Evolutionary conservation across 2,888 invertebrate species (phyloP).

Genomic region (Apodemia zela): DNA sequence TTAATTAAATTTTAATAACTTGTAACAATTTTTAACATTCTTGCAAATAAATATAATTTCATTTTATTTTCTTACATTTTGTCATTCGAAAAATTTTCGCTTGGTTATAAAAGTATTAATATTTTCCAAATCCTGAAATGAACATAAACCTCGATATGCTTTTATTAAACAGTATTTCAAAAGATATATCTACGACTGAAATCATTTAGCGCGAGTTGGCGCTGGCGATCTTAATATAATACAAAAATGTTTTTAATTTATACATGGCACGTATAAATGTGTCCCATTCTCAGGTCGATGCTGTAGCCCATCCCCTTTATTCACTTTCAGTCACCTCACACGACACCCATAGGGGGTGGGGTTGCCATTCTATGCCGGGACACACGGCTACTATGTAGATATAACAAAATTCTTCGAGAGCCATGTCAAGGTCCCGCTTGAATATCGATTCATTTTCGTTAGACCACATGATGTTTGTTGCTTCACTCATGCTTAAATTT

Average conservation of each 20-base stretch:
- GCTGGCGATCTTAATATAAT: neutral
- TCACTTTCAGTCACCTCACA: conserved; percentile 14
- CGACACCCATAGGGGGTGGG: conserved; percentile 11
- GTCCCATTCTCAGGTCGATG: conserved; percentile 15
- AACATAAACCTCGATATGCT: neutral
- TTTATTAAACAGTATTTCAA: neutral
- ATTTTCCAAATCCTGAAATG: neutral
- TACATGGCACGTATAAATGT: conserved; percentile 3
- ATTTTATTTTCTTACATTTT: too few species aligned
- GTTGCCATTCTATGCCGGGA: conserved; percentile 13
- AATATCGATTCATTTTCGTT: conserved; percentile 10
- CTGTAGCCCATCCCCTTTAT: conserved; percentile 7
- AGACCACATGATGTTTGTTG: conserved; percentile 5
- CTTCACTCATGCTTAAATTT: neutral
- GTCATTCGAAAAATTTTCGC: too few species aligned
- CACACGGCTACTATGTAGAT: conserved; percentile 15
- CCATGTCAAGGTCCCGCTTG: conserved; percentile 12
- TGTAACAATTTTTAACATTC: too few species aligned
- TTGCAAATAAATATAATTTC: too few species aligned
- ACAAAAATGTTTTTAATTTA: conserved; percentile 10
- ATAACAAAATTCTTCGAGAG: conserved; percentile 16
- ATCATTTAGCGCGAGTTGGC: neutral
- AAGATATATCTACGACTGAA: neutral
- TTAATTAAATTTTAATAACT: too few species aligned
- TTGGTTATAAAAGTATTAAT: neutral